Evolutionary conservation across 2,888 invertebrate species (phyloP).

Genomic region (Seladonia tumulorum): DNA sequence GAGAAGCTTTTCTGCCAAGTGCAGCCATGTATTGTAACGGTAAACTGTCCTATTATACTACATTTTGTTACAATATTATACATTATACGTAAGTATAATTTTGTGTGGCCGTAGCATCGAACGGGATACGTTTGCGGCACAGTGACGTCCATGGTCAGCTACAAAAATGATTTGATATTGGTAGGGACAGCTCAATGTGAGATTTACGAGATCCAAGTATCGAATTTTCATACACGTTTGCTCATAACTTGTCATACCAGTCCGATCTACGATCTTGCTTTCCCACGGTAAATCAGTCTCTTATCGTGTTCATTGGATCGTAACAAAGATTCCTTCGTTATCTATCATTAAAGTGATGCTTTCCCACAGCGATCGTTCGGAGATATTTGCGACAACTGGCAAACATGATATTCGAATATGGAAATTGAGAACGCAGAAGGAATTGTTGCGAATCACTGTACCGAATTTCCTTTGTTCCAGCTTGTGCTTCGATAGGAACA

Average conservation of each 20-base stretch:
- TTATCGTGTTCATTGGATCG: background rate
- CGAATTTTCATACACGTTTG: conserved; percentile 89
- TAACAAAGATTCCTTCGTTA: background rate
- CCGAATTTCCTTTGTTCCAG: conserved; percentile 95
- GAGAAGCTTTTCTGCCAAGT: conserved; percentile 66
- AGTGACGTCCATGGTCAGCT: conserved; percentile 90
- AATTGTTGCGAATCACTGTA: conserved; percentile 92
- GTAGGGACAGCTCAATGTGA: conserved; percentile 92
- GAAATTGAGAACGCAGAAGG: conserved; percentile 90
- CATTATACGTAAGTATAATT: too few relatives aligned
- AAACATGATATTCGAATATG: conserved; percentile 94
- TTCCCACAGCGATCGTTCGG: conserved; percentile 89
- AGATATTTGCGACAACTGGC: conserved; percentile 95
- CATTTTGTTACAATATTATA: background rate
- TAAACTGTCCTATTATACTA: conserved; percentile 70
- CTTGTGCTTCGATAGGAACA: conserved; percentile 91
- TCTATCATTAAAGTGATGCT: background rate
- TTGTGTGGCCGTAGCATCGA: conserved; percentile 83
- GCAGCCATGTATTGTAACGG: conserved; percentile 83
- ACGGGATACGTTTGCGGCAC: conserved; percentile 87
- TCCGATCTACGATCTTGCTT: conserved; percentile 92
- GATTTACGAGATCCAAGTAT: conserved; percentile 91
- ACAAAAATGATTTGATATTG: conserved; percentile 87
- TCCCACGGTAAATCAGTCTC: conserved; percentile 89
- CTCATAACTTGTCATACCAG: conserved; percentile 93